Percentiles rank a stretch among this genome's conserved stretches.
These are phyloP conservation scores for Amphipyra tragopoginis DNA, from an alignment of 2,888 invertebrate genomes.

Conservation along the genomic window DNA sequence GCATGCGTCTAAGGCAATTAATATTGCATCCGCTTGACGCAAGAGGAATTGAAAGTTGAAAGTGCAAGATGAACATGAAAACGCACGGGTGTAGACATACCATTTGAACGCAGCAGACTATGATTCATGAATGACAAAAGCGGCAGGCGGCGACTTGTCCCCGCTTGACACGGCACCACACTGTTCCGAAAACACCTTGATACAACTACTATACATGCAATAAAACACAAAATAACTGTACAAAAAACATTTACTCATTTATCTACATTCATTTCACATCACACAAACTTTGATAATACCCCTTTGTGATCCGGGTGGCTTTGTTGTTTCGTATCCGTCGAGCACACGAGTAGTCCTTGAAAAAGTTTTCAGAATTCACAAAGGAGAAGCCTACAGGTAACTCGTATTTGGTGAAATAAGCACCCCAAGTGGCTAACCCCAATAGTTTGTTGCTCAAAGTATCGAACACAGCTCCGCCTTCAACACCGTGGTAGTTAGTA, in stretches of 20 bases:
- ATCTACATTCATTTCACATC: background rate
- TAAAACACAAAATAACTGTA: slow-evolving; percentile 13
- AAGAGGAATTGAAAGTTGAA: too few species aligned
- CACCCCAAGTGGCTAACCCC: slow-evolving; percentile 78
- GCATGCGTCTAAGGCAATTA: too few species aligned
- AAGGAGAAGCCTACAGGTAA: slow-evolving; percentile 77
- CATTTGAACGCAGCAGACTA: too few species aligned
- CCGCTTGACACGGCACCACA: too few species aligned
- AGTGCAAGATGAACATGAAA: too few species aligned
- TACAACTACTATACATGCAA: background rate
- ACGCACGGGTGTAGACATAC: too few species aligned
- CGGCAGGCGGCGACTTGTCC: too few species aligned
- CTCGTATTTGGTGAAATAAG: slow-evolving; percentile 40
- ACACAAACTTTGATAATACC: slow-evolving; percentile 70
- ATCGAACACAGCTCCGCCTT: slow-evolving; percentile 73
- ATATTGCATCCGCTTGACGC: too few species aligned
- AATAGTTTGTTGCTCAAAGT: slow-evolving; percentile 60
- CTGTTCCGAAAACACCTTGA: background rate
- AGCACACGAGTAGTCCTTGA: slow-evolving; percentile 71
- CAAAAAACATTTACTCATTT: background rate
- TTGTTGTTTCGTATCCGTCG: slow-evolving; percentile 63
- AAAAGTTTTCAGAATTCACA: slow-evolving; percentile 71
- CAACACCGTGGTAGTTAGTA: slow-evolving; percentile 68
- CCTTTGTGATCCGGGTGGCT: slow-evolving; percentile 17
- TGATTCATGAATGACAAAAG: too few species aligned